These are phyloP conservation scores for Acanthosepion lycidas DNA, from an alignment of 2,888 invertebrate species.

Conservation along the genomic window DNA sequence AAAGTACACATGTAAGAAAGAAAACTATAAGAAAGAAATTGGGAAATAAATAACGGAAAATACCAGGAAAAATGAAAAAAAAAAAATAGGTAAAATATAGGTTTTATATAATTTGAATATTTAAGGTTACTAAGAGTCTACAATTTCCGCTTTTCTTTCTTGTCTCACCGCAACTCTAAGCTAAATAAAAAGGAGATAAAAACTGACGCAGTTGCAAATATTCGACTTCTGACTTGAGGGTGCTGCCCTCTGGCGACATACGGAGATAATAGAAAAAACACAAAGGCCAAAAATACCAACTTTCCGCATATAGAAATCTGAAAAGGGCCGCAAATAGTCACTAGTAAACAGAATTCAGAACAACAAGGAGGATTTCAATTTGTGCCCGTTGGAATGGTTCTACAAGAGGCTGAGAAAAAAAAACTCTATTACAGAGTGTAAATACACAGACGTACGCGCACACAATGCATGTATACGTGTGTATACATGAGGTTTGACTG, in stretches of 20 bases:
- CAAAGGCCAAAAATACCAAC: constrained; percentile 18
- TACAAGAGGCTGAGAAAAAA: neutral
- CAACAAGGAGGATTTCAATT: constrained; percentile 33
- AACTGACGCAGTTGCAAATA: constrained; percentile 33
- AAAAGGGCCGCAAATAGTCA: constrained; percentile 33
- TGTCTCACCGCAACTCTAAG: too few relatives aligned
- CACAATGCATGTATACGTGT: too few relatives aligned
- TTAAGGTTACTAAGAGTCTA: neutral
- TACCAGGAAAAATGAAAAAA: too few relatives aligned
- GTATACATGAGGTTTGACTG: too few relatives aligned
- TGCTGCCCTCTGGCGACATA: neutral
- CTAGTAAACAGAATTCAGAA: neutral
- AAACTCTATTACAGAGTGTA: too few relatives aligned
- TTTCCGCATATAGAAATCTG: constrained; percentile 33
- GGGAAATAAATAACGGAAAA: too few relatives aligned
- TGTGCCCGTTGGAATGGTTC: neutral
- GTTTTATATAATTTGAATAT: neutral
- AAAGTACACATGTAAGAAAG: too few relatives aligned
- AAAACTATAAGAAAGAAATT: too few relatives aligned
- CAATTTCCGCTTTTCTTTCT: neutral
- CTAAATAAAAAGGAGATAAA: neutral
- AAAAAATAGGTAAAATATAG: neutral
- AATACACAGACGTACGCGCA: too few relatives aligned
- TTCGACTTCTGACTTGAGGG: neutral
- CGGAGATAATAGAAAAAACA: neutral